Percentiles rank a stretch among this genome's conserved stretches.
phyloP scores from a whole-genome alignment of 2,797 vertebrate genomes.

The Martes flavigula region DNA sequence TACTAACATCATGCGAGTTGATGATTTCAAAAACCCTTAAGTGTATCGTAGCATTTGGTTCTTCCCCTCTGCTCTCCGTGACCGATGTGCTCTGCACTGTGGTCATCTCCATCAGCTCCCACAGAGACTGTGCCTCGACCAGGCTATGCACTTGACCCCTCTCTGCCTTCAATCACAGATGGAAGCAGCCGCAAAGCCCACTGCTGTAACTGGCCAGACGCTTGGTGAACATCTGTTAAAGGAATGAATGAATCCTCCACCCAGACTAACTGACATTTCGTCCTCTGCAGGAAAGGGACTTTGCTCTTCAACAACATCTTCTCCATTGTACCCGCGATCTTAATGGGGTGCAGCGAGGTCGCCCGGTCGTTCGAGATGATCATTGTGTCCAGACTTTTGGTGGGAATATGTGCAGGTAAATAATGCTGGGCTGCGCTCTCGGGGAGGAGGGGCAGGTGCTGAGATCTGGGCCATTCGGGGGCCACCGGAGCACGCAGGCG shows the following conservation, averaged over 20 bases:
- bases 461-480: background rate
- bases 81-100: background rate
- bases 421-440: accelerated
- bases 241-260: background rate
- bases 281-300: constrained; percentile 90
- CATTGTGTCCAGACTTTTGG: constrained; percentile 89
- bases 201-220: accelerated
- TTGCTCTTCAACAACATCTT: constrained; percentile 97
- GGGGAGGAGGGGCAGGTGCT: accelerated
- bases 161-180: background rate
- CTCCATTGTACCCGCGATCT: constrained; percentile 92
- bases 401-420: constrained; percentile 95
- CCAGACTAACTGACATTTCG: background rate
- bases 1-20: background rate
- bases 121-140: too few relatives aligned
- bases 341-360: constrained; percentile 92
- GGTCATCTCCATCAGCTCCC: background rate
- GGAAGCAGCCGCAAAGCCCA: accelerated
- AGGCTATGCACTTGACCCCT: background rate
- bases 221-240: too few relatives aligned
- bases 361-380: constrained; percentile 93
- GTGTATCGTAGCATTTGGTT: background rate
- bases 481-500: accelerated
- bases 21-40: background rate
- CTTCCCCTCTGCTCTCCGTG: background rate